These are phyloP conservation scores for Collichthys lucidus DNA, from an alignment of 2,113 vertebrate genomes.

Conservation along the genomic window DNA sequence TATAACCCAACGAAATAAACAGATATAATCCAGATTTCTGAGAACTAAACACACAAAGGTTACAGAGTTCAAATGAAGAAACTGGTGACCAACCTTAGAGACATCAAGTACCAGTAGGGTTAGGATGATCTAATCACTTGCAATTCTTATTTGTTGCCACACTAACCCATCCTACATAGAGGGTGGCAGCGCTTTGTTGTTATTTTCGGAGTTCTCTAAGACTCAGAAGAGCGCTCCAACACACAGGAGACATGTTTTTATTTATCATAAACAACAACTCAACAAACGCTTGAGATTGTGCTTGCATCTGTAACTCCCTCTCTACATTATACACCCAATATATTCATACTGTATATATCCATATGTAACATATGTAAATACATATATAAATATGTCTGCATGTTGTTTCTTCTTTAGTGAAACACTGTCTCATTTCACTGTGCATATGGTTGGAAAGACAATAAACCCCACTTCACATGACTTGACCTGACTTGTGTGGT, in stretches of 20 bases:
- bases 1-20: constrained; percentile 67
- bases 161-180: background rate
- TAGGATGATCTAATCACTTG: background rate
- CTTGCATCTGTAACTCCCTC: background rate
- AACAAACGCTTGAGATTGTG: background rate
- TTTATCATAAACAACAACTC: background rate
- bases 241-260: background rate
- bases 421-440: too few relatives aligned
- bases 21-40: constrained; percentile 62
- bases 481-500: background rate
- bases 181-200: background rate
- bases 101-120: background rate
- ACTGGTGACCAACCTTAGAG: background rate
- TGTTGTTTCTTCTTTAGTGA: too few relatives aligned
- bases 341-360: too few relatives aligned
- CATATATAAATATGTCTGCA: too few relatives aligned
- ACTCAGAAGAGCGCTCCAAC: background rate
- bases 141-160: background rate
- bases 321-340: too few relatives aligned
- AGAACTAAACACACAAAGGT: constrained; percentile 43
- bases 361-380: too few relatives aligned
- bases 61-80: constrained; percentile 40
- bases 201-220: constrained; percentile 3
- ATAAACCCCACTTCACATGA: too few relatives aligned
- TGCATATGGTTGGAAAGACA: too few relatives aligned